These are phyloP conservation scores for Pipra filicauda DNA, from an alignment of 2,113 vertebrate species.

Conservation along the genomic window DNA sequence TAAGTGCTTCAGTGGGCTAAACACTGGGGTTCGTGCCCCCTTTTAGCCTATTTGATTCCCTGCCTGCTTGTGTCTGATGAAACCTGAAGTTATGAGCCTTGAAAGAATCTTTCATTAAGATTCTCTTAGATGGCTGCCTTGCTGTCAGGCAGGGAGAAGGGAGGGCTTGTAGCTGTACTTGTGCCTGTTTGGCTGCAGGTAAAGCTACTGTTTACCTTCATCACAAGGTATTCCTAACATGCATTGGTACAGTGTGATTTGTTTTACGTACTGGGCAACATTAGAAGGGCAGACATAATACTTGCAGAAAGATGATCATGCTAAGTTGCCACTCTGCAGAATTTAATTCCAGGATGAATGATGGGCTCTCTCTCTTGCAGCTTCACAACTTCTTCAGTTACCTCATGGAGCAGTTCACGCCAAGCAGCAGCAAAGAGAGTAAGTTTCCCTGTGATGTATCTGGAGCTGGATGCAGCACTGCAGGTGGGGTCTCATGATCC, in stretches of 20 bases:
- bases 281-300: not conserved
- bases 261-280: not conserved
- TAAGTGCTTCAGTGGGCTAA: not conserved
- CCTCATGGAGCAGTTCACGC: conserved; percentile 88
- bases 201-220: not conserved
- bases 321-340: not conserved
- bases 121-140: not conserved
- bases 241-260: not conserved
- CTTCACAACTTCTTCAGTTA: conserved; percentile 91
- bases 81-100: not conserved
- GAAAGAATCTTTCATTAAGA: not conserved
- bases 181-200: not conserved
- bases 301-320: not conserved
- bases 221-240: not conserved
- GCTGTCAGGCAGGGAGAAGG: not conserved
- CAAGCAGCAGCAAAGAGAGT: conserved; percentile 83
- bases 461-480: not conserved
- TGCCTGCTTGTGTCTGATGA: not conserved
- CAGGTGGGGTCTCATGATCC: not conserved
- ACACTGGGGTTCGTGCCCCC: not conserved
- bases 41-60: not conserved
- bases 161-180: not conserved
- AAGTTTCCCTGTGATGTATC: conserved; percentile 48
- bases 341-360: not conserved
- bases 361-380: conserved; percentile 62